Evolutionary conservation across 2,797 vertebrate genomes (phyloP).

Genomic region (Siniperca obscura): DNA sequence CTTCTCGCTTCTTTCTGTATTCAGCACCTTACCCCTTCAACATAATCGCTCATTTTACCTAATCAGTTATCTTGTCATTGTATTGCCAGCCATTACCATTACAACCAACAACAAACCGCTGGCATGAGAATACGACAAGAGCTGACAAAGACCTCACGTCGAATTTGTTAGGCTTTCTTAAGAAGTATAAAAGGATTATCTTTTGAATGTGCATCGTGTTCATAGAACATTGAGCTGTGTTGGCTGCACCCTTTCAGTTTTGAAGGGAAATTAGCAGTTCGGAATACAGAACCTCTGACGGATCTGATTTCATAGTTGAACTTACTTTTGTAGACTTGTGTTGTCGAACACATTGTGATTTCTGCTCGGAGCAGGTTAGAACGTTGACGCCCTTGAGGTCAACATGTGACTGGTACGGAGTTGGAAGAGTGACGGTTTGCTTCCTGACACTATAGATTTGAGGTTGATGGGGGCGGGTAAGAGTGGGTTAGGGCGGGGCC

Average conservation of each 20-base stretch:
- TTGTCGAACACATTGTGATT: conserved; percentile 37
- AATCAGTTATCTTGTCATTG: conserved; percentile 50
- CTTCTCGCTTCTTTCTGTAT: background rate
- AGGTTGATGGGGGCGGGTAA: conserved; percentile 19
- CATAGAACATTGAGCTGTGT: background rate
- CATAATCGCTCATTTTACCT: conserved; percentile 15
- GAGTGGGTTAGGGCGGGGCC: conserved; percentile 28
- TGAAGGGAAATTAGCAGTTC: conserved; percentile 36
- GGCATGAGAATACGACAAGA: conserved; percentile 28
- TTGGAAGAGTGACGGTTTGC: conserved; percentile 65
- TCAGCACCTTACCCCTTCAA: background rate
- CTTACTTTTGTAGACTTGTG: conserved; percentile 32
- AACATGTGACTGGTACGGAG: conserved; percentile 78
- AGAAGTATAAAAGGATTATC: conserved; percentile 22
- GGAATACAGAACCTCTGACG: background rate
- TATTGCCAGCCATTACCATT: conserved; percentile 38
- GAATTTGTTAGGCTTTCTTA: conserved; percentile 18
- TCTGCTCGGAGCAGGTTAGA: conserved; percentile 52
- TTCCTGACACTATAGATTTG: conserved; percentile 63
- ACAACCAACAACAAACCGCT: conserved; percentile 42
- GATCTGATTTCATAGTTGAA: conserved; percentile 15
- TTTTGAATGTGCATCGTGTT: conserved; percentile 26
- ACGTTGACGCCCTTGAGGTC: conserved; percentile 72
- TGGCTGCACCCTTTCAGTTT: background rate
- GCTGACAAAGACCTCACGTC: conserved; percentile 43